Evolutionary conservation across 2,888 invertebrate species (phyloP), one percentile per base, ranked within the genome.

Genomic region (Aleiodes alternator): DNA sequence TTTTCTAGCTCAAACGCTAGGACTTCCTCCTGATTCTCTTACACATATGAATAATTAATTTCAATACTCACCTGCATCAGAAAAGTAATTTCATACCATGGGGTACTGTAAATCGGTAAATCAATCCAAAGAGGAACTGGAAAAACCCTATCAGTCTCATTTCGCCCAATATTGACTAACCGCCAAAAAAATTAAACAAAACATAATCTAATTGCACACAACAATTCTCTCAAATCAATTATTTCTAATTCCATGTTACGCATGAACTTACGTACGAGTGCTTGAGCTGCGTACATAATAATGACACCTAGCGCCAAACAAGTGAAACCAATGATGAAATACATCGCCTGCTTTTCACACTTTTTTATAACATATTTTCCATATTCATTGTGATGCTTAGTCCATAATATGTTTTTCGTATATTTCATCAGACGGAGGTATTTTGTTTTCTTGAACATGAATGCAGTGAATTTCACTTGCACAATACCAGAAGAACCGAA

Each of bases 371-470:
- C 50, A 0, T 0, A 8, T 12, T 50, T 53, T 2, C 76, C 80
- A 9, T 57, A 9, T 0, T 56, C 5, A 12, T 80, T 76, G 16
- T 79, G 77, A 51, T 76, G 12, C 4, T 9, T 9, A 8, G 75
- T 53, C 81, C 78, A 81, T 14, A 81, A 81, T 16, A 76, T 23
- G 0, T 48, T 14, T 16, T 71, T 23, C 7, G 76, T 64, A n/a
- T 78, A 80, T 29, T 5, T 0, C 8, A 82, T 66, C 7, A 82
- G 34, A n/a, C 64, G 23, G 11, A 29, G n/a, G 14, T 56, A 56
- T 4, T 16, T 11, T 1, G 5, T 16, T 9, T 29, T 16, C 11
- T 56, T 56, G 6, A 56, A 14, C 56, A 56, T 12, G n/a, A 14
- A 14, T 16, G 56, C 11, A 12, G 9, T 11, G 6, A 14, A 56